Conservation (phyloP, 1,140 invertebrate genomes). For the Drusus annulatus region DNA sequence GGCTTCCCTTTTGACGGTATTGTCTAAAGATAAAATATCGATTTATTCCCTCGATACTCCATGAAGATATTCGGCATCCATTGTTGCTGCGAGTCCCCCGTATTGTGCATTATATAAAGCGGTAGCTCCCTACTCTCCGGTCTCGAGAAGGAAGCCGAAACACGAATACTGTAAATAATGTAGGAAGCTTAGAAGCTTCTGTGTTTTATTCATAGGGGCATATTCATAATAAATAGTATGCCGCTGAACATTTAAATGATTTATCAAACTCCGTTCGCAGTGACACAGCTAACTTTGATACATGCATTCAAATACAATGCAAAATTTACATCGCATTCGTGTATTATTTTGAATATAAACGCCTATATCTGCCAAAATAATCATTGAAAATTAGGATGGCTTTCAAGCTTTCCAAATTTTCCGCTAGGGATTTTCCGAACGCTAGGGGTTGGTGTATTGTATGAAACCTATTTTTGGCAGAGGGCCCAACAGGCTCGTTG, state of each 20-base stretch:
- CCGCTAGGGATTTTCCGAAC: too few species aligned
- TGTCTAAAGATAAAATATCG: conserved; percentile 12
- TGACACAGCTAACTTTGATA: too few species aligned
- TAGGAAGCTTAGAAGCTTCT: not conserved
- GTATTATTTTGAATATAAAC: too few species aligned
- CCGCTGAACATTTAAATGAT: too few species aligned
- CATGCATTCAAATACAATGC: too few species aligned
- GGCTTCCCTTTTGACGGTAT: conserved; percentile 8
- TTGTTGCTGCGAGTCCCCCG: not conserved
- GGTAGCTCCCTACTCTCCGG: not conserved
- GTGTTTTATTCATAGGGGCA: too few species aligned
- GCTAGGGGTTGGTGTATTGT: not conserved
- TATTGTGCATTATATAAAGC: not conserved
- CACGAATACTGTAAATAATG: conserved; percentile 10
- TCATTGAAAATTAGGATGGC: too few species aligned
- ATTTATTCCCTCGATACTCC: conserved; percentile 13
- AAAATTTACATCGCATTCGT: too few species aligned
- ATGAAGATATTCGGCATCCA: not conserved
- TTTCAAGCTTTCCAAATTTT: too few species aligned
- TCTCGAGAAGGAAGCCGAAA: not conserved
- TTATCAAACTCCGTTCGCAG: too few species aligned
- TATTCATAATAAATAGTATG: too few species aligned
- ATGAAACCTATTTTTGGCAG: not conserved
- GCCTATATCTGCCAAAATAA: too few species aligned
- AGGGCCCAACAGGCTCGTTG: conserved; percentile 66